Evolutionary conservation across 2,888 invertebrate species (phyloP).

Genomic region (Rotaria sp.): DNA sequence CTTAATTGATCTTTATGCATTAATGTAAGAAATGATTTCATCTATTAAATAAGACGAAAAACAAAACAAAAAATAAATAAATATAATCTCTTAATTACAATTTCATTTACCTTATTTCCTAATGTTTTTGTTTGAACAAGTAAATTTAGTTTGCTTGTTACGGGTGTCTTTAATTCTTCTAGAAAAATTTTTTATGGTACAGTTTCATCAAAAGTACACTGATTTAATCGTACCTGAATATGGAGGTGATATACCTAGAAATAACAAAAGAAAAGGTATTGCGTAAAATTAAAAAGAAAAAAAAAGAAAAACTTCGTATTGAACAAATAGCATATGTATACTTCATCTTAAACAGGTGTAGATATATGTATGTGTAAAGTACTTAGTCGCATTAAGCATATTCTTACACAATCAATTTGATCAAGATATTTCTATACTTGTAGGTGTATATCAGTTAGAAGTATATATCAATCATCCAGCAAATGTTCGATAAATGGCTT

Average conservation of each 20-base stretch:
- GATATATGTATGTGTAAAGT: background rate
- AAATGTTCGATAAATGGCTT: background rate
- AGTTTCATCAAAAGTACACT: background rate
- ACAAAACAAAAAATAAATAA: background rate
- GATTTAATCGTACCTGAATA: background rate
- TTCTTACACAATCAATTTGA: background rate
- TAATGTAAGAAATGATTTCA: slow-evolving; percentile 40
- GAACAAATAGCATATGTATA: background rate
- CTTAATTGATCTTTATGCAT: slow-evolving; percentile 35
- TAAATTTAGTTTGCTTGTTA: background rate
- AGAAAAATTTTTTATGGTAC: background rate
- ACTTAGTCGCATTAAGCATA: background rate
- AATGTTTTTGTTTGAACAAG: slow-evolving; percentile 36
- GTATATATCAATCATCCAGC: background rate
- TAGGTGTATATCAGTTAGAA: background rate
- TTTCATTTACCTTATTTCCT: slow-evolving; percentile 28
- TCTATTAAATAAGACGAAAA: slow-evolving; percentile 24
- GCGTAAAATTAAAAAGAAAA: background rate
- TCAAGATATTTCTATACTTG: background rate
- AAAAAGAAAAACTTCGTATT: background rate
- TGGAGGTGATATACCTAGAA: background rate
- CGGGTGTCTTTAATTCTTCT: background rate
- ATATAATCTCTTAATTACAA: background rate
- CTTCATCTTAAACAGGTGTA: background rate
- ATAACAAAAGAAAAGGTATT: background rate